phyloP scores from a whole-genome alignment of 2,113 vertebrate species.

The Ranitomeya variabilis region DNA sequence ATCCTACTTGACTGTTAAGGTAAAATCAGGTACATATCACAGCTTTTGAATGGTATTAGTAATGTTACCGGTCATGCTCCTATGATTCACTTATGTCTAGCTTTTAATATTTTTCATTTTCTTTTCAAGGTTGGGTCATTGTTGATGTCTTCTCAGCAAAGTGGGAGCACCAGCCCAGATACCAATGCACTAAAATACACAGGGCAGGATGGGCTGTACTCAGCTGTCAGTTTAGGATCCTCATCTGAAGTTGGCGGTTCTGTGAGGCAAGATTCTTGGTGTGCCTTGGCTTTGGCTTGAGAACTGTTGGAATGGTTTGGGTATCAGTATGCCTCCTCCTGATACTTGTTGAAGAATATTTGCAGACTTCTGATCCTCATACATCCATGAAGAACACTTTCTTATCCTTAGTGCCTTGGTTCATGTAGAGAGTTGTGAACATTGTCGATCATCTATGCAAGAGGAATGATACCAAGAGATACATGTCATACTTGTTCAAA shows the following conservation, averaged over 20 bases:
- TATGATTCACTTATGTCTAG: slow-evolving; percentile 20
- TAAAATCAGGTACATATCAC: background rate
- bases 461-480: slow-evolving; percentile 64
- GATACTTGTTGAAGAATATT: slow-evolving; percentile 31
- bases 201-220: slow-evolving; percentile 88
- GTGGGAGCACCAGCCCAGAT: slow-evolving; percentile 79
- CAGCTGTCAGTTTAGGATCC: slow-evolving; percentile 85
- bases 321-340: slow-evolving; percentile 46
- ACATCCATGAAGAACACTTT: slow-evolving; percentile 53
- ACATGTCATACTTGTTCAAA: slow-evolving; percentile 12
- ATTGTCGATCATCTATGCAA: slow-evolving; percentile 68
- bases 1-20: background rate
- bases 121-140: slow-evolving; percentile 80
- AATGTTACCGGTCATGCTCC: background rate
- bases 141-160: slow-evolving; percentile 77
- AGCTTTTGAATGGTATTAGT: background rate
- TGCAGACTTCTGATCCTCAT: slow-evolving; percentile 59
- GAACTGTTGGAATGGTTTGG: slow-evolving; percentile 50
- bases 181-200: slow-evolving; percentile 85
- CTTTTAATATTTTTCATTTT: background rate
- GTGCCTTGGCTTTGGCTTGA: slow-evolving; percentile 92
- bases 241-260: slow-evolving; percentile 83
- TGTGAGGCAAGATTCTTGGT: slow-evolving; percentile 91
- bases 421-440: slow-evolving; percentile 64
- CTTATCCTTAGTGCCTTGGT: slow-evolving; percentile 69